Percentiles rank a stretch among this genome's conserved stretches.
Conservation (phyloP, 2,797 vertebrate species). For the Steatocranus sp. region DNA sequence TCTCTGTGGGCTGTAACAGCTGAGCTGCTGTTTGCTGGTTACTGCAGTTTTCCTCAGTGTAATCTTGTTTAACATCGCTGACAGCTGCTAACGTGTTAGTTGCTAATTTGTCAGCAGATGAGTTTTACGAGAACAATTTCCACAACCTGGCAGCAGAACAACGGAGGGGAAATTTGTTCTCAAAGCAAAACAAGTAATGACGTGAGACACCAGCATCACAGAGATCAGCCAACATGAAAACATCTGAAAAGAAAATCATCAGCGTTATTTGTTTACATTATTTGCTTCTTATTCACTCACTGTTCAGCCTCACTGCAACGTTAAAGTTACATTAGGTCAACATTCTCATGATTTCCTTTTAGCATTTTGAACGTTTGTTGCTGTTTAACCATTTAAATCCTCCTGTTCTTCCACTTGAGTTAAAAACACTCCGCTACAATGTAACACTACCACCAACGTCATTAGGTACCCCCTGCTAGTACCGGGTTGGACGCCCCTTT, state of each 20-base stretch:
- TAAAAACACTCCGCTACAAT: not conserved
- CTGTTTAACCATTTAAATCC: not conserved
- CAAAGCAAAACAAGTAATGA: not conserved
- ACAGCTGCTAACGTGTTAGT: not conserved
- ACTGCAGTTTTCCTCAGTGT: not conserved
- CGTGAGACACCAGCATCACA: not conserved
- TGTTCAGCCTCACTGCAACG: not conserved
- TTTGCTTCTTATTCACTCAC: not conserved
- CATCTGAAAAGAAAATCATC: not conserved
- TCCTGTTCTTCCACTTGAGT: not conserved
- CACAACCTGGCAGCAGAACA: not conserved
- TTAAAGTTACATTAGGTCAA: not conserved
- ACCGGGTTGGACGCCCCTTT: not conserved
- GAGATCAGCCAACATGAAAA: not conserved
- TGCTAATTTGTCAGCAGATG: not conserved
- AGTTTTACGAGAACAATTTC: not conserved
- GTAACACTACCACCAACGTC: not conserved
- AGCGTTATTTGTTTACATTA: not conserved
- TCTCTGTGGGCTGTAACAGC: not conserved
- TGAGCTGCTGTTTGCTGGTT: not conserved
- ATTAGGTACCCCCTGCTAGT: not conserved
- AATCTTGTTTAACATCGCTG: not conserved
- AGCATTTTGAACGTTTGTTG: not conserved
- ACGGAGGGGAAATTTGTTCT: not conserved
- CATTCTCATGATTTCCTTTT: not conserved